Evolutionary conservation across 92 coral and sea anemone species (phyloP), one percentile per base, ranked within the genome.

Genomic region (Ricordea florida): DNA sequence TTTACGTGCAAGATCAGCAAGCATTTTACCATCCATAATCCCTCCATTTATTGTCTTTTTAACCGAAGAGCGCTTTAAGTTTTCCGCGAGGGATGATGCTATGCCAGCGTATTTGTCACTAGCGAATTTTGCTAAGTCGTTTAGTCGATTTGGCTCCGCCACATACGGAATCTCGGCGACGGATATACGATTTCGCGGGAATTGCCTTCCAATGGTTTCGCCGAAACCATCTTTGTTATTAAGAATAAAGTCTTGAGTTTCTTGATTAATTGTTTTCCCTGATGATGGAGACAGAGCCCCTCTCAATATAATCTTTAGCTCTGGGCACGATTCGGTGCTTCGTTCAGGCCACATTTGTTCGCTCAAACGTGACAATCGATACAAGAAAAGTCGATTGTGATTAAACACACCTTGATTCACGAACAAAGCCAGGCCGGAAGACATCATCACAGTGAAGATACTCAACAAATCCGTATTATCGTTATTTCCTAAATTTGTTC

Each of bases 291-390:
- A 43, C 6, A 87, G 92, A n/a, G 78, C 45, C 18, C 51, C 47
- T 76, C 81, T 25, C 22, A 87, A 17, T 9, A 83, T 82, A 17
- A 87, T 65, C 42, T 73, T 27, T 48, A 87, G 45, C 3, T 67
- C 42, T 15, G 85, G 80, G 30, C 67, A 82, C 20, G 56, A 33
- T 5, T 9, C 49, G 1, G 32, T 44, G 57, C 22, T 38, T 2
- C 46, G 58, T 33, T 65, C 80, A 37, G 36, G 61, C 80, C 76
- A 81, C 17, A 87, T 69, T 55, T 75, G 51, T 49, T 83, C 81
- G 62, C 85, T 83, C 32, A 87, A 23, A 22, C 89, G 89, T 23
- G 92, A 76, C 53, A 82, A 64, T 13, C 89, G 81, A 50, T 76
- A 87, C 67, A 87, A 53, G 61, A 87, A 87, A 38, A 82, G 68